Conservation (phyloP, 1,140 invertebrate species). For the Neotoxoptera formosana region DNA sequence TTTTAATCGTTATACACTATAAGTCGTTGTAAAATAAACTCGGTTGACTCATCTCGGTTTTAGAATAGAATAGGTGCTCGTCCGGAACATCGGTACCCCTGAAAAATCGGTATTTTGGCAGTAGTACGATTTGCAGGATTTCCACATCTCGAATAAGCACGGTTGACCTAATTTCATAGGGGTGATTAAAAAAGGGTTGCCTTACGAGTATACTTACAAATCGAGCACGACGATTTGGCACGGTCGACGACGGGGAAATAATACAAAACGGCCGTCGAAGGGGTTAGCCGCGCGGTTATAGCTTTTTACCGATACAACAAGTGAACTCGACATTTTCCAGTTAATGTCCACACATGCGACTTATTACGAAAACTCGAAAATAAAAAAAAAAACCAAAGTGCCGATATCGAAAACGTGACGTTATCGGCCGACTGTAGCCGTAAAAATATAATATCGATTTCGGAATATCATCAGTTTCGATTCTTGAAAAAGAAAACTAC, state of each 20-base stretch:
- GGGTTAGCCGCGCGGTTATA: not conserved
- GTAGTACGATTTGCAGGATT: not conserved
- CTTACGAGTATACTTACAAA: not conserved
- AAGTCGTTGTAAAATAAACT: not conserved
- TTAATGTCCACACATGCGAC: not conserved
- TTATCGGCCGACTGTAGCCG: too few species aligned
- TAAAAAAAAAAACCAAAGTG: not conserved
- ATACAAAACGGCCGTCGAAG: not conserved
- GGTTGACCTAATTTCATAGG: not conserved
- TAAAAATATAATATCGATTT: too few species aligned
- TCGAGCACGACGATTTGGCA: not conserved
- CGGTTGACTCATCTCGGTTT: not conserved
- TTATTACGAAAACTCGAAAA: not conserved
- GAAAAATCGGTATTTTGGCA: not conserved
- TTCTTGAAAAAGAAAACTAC: too few species aligned
- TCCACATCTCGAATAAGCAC: not conserved
- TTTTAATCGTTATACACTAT: not conserved
- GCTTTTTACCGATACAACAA: not conserved
- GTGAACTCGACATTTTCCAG: not conserved
- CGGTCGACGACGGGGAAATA: not conserved
- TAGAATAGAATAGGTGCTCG: not conserved
- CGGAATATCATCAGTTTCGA: too few species aligned
- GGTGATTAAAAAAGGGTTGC: not conserved
- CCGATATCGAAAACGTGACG: too few species aligned
- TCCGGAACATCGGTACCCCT: not conserved